Evolutionary conservation across 2,113 vertebrate genomes (phyloP).

Genomic region (Capreolus pygargus): DNA sequence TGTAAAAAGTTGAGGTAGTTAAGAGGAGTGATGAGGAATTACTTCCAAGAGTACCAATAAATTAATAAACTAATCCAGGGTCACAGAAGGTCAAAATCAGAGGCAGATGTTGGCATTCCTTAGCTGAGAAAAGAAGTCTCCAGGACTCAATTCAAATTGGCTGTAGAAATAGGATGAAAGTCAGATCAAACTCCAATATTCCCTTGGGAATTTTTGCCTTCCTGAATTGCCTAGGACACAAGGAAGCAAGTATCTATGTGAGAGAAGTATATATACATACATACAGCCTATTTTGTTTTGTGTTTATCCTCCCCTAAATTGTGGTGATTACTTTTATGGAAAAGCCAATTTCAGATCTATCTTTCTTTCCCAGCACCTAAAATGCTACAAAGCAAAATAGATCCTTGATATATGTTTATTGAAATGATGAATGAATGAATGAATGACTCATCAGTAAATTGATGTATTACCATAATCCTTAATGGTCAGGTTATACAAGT

Average conservation of each 20-base stretch:
- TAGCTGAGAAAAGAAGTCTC: not conserved
- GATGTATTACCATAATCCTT: not conserved
- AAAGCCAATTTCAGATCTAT: not conserved
- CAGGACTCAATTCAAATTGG: not conserved
- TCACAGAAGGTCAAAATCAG: not conserved
- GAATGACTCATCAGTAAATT: not conserved
- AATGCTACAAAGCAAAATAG: not conserved
- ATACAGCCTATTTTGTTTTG: not conserved
- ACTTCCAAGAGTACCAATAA: constrained; percentile 27
- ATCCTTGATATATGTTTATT: constrained; percentile 27
- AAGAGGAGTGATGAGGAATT: not conserved
- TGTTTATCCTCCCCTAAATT: not conserved
- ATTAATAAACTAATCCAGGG: not conserved
- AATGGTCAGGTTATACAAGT: not conserved
- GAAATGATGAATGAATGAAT: not conserved
- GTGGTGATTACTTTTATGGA: not conserved
- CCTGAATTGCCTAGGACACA: not conserved
- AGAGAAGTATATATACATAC: not conserved
- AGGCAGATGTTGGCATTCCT: not conserved
- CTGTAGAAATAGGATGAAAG: not conserved
- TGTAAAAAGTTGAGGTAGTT: not conserved
- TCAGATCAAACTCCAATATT: not conserved
- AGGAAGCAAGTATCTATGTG: not conserved
- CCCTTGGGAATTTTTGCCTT: not conserved
- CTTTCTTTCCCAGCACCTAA: not conserved